Percentiles rank a stretch among this genome's conserved stretches.
These are phyloP conservation scores for Lampris incognitus DNA, from an alignment of 2,113 vertebrate genomes.

Conservation along the genomic window DNA sequence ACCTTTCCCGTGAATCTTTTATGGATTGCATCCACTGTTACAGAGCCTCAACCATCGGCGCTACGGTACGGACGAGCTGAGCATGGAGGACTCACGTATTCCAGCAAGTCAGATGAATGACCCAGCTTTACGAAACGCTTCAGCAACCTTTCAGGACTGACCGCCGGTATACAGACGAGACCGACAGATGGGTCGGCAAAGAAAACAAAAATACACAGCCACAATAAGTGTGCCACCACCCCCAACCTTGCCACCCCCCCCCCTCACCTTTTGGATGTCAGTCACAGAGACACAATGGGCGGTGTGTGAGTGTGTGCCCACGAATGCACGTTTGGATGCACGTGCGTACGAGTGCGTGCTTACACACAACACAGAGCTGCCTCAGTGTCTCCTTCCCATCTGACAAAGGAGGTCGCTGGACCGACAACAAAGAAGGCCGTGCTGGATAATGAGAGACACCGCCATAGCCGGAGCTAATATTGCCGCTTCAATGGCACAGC, in stretches of 20 bases:
- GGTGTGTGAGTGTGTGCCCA: conserved; percentile 32
- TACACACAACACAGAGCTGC: conserved; percentile 40
- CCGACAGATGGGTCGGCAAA: conserved; percentile 66
- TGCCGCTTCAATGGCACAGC: conserved; percentile 1
- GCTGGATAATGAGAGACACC: conserved; percentile 44
- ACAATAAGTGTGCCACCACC: conserved; percentile 38
- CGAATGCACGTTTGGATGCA: conserved; percentile 34
- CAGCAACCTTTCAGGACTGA: conserved; percentile 66
- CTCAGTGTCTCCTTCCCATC: conserved; percentile 45
- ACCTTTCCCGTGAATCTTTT: conserved; percentile 74
- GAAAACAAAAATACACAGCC: conserved; percentile 57
- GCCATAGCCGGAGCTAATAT: conserved; percentile 32
- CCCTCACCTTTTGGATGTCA: conserved; percentile 62
- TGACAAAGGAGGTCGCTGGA: conserved; percentile 62
- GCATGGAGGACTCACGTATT: conserved; percentile 60
- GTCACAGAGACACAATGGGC: conserved; percentile 49
- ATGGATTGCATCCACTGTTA: conserved; percentile 52
- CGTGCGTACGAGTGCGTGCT: background rate
- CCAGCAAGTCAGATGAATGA: conserved; percentile 69
- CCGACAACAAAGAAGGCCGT: conserved; percentile 58
- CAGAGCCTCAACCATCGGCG: conserved; percentile 70
- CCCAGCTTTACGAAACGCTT: conserved; percentile 50
- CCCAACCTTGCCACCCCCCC: conserved; percentile 14
- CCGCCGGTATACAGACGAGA: conserved; percentile 48
- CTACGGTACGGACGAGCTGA: conserved; percentile 61